A percentile compares a stretch with the other conserved stretches of the same genome.
These are phyloP conservation scores for Kryptolebias ocellatus DNA, from an alignment of 2,797 vertebrate species.

Conservation along the genomic window DNA sequence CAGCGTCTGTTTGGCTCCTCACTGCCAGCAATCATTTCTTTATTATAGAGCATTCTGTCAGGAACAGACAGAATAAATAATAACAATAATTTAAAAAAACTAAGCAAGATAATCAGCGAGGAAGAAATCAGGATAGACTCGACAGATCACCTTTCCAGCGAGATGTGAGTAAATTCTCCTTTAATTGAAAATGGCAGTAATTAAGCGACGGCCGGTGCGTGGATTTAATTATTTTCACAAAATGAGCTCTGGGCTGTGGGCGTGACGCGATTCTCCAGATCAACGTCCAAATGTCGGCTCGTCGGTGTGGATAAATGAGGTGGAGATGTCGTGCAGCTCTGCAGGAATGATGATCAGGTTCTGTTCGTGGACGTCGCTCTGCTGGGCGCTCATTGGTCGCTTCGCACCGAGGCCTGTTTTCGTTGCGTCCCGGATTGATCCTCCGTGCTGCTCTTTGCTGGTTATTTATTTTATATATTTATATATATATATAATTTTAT, in stretches of 20 bases:
- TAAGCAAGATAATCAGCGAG: background rate
- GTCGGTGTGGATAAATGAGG: background rate
- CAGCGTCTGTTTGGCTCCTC: slow-evolving; percentile 15
- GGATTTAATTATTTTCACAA: background rate
- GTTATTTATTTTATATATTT: too few relatives aligned
- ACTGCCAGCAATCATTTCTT: background rate
- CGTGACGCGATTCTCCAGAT: background rate
- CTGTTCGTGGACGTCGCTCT: slow-evolving; percentile 8
- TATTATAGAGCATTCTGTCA: background rate
- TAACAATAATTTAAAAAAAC: background rate
- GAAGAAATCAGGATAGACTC: slow-evolving; percentile 17
- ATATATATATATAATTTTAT: too few relatives aligned
- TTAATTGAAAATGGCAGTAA: slow-evolving; percentile 23
- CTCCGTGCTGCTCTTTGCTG: slow-evolving; percentile 57
- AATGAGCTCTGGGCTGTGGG: background rate
- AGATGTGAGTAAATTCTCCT: slow-evolving; percentile 69
- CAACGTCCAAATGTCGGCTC: slow-evolving; percentile 3
- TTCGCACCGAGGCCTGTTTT: slow-evolving; percentile 46
- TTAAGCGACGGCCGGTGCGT: too few relatives aligned
- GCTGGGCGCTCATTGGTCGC: slow-evolving; percentile 38
- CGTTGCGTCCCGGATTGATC: slow-evolving; percentile 43
- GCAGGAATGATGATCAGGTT: background rate
- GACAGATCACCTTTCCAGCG: slow-evolving; percentile 46
- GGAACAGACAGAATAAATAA: background rate
- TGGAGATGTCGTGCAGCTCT: background rate